Evolutionary conservation across 1,140 invertebrate species (phyloP).

Genomic region (Leptestheria dahalacensis): DNA sequence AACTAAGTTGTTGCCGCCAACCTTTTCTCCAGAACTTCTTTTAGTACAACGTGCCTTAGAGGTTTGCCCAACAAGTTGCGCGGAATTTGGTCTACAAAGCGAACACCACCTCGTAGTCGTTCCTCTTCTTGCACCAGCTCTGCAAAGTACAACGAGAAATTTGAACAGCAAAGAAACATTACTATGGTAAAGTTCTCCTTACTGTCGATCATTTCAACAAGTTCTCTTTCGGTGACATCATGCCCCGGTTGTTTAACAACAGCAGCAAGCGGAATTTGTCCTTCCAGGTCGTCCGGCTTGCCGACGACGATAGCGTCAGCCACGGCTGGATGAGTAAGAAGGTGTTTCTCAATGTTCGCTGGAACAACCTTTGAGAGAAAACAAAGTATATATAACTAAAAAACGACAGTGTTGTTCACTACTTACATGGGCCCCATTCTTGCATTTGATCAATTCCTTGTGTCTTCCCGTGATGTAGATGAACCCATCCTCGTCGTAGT

Average conservation of each 20-base stretch:
- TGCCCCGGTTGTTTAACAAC: constrained; percentile 14
- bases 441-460: constrained; percentile 19
- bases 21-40: no score
- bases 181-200: background rate
- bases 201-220: constrained; percentile 14
- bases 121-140: background rate
- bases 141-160: background rate
- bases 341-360: constrained; percentile 22
- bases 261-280: constrained; percentile 24
- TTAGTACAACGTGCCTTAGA: no score
- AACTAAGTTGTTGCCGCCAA: no score
- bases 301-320: constrained; percentile 33
- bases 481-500: constrained; percentile 18
- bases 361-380: constrained; percentile 18
- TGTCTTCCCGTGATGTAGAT: constrained; percentile 20
- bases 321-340: constrained; percentile 28
- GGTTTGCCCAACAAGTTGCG: background rate
- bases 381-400: background rate
- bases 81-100: constrained; percentile 6
- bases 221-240: constrained; percentile 6
- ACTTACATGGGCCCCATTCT: constrained; percentile 16
- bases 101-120: constrained; percentile 4
- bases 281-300: constrained; percentile 30
- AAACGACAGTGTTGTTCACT: background rate
- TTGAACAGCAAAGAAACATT: background rate